Conservation (phyloP, 1,140 invertebrate species). For the Hyles vespertilio region DNA sequence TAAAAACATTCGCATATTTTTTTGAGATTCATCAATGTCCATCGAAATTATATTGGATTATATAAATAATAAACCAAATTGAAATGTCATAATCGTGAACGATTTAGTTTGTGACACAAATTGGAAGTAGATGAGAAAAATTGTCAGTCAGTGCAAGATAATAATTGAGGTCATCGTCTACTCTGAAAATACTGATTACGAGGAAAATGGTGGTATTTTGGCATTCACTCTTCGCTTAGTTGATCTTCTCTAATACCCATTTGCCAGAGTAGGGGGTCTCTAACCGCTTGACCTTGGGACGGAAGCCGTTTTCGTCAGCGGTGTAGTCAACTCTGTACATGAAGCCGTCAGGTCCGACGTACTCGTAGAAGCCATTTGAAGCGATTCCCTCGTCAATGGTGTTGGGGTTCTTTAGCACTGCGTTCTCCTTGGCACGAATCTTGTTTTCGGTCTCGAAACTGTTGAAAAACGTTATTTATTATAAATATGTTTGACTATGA, state of each 20-base stretch:
- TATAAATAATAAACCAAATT: conserved; percentile 16
- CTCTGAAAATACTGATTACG: conserved; percentile 63
- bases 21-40: conserved; percentile 15
- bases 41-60: conserved; percentile 11
- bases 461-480: conserved; percentile 25
- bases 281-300: conserved; percentile 75
- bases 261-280: conserved; percentile 69
- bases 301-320: conserved; percentile 82
- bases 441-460: conserved; percentile 88
- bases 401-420: conserved; percentile 72
- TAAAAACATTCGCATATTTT: conserved; percentile 7
- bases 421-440: conserved; percentile 83
- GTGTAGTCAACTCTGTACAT: conserved; percentile 79
- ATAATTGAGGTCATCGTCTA: conserved; percentile 11
- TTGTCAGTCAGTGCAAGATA: conserved; percentile 19
- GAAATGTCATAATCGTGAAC: conserved; percentile 45
- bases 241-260: conserved; percentile 64
- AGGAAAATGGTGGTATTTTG: conserved; percentile 36
- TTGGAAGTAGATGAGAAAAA: conserved; percentile 23
- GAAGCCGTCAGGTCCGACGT: conserved; percentile 78
- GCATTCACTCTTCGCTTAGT: conserved; percentile 37
- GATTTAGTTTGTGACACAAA: conserved; percentile 29
- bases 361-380: conserved; percentile 80
- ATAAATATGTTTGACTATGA: background rate
- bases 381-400: conserved; percentile 79